These are phyloP conservation scores for Ophiodon elongatus DNA, from an alignment of 2,113 vertebrate species.

Conservation along the genomic window DNA sequence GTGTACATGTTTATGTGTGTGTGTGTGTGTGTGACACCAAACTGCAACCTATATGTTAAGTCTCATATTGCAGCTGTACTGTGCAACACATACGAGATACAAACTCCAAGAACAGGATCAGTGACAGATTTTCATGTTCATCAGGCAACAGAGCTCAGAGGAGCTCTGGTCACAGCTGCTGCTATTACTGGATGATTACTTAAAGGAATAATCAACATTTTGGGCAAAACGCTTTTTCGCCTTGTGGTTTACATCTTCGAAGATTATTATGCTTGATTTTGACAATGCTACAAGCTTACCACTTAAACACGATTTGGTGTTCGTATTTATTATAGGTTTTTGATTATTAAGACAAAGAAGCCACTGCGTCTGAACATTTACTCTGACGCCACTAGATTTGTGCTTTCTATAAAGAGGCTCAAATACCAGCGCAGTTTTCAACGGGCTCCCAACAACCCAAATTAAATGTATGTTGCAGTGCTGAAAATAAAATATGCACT, in stretches of 20 bases:
- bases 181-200: background rate
- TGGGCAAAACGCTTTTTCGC: background rate
- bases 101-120: background rate
- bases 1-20: background rate
- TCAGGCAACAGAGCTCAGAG: background rate
- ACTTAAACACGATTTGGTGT: background rate
- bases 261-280: background rate
- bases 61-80: background rate
- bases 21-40: conserved; percentile 3
- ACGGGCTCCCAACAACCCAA: conserved; percentile 11
- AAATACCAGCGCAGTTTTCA: conserved; percentile 25
- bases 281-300: background rate
- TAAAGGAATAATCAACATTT: background rate
- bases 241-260: background rate
- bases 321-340: background rate
- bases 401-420: conserved; percentile 9
- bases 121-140: background rate
- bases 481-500: conserved; percentile 38
- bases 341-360: background rate
- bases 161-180: background rate
- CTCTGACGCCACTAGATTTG: background rate
- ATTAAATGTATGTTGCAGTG: conserved; percentile 48
- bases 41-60: background rate
- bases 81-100: background rate
- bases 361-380: background rate